Evolutionary conservation across 2,797 vertebrate species (phyloP), one percentile per base, ranked within the genome.

Genomic region (Sternarchorhynchus goeldii): DNA sequence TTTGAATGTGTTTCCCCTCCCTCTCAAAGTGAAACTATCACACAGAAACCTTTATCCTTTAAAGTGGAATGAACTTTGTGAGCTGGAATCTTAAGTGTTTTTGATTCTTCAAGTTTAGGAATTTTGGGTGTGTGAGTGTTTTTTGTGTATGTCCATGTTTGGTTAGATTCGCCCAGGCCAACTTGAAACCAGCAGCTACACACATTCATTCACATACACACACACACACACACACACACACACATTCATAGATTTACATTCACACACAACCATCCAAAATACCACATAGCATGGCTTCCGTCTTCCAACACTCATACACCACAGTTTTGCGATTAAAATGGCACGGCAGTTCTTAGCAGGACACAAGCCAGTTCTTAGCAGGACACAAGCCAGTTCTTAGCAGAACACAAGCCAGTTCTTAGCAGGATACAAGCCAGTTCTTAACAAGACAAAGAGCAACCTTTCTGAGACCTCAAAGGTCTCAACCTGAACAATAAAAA

Each of bases 141-240:
- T 50, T 14, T 50, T 45, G 29, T 70, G 21, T n/a, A 53, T 57
- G 65, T 53, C 55, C 75, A 57, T 5, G 8, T 21, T 67, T 67
- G 21, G 65, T 45, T 45, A 67, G 21, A 25, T 41, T 45, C 84
- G 45, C 3, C 41, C 50, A 76, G 39, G 55, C 34, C 83, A 74
- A 67, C 32, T 31, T 67, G 79, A 75, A 82, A 82, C 77, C 73
- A 81, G 84, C 83, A 76, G 77, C 82, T 77, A 50, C 66, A 41
- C 20, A 36, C 34, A 36, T 7, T 14, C 68, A 70, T 41, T 41
- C 45, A 63, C 16, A 50, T 53, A 14, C 29, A 31, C 57, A 39
- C 41, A 76, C 21, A 69, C 29, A 62, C 71, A 53, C 21, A 6
- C 6, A 8, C 63, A 45, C 25, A 10, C 62, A 39, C 8, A 14